Evolutionary conservation across 2,113 vertebrate species (phyloP).

Genomic region (Miniopterus natalensis): DNA sequence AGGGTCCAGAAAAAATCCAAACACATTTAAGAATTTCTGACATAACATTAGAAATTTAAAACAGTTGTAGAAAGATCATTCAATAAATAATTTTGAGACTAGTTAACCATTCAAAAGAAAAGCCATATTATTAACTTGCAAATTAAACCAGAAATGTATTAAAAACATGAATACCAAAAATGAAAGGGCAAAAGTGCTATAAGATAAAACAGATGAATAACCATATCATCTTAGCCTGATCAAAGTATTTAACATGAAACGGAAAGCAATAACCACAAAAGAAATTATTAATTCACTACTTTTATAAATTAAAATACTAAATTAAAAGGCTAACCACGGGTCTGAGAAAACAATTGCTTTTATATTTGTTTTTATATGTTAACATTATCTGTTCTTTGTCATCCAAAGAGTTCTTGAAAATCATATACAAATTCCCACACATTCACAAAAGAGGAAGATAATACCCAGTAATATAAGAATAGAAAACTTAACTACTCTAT

Average conservation of each 20-base stretch:
- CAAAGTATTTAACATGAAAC: conserved; percentile 40
- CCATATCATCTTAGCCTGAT: neutral
- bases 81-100: neutral
- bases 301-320: conserved; percentile 47
- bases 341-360: neutral
- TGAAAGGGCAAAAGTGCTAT: neutral
- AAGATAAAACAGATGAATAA: conserved; percentile 17
- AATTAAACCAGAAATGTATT: conserved; percentile 47
- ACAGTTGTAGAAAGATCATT: neutral
- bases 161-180: neutral
- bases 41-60: neutral
- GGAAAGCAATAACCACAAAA: neutral
- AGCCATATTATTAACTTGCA: neutral
- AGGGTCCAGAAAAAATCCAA: neutral
- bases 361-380: neutral
- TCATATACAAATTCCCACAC: neutral
- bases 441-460: neutral
- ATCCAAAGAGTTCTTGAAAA: conserved; percentile 27
- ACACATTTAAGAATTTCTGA: neutral
- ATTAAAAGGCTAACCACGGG: neutral
- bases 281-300: neutral
- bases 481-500: neutral
- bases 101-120: conserved; percentile 30
- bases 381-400: conserved; percentile 26
- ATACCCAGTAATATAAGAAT: neutral